phyloP scores from a whole-genome alignment of 2,113 vertebrate genomes.

The Notothenia coriiceps region DNA sequence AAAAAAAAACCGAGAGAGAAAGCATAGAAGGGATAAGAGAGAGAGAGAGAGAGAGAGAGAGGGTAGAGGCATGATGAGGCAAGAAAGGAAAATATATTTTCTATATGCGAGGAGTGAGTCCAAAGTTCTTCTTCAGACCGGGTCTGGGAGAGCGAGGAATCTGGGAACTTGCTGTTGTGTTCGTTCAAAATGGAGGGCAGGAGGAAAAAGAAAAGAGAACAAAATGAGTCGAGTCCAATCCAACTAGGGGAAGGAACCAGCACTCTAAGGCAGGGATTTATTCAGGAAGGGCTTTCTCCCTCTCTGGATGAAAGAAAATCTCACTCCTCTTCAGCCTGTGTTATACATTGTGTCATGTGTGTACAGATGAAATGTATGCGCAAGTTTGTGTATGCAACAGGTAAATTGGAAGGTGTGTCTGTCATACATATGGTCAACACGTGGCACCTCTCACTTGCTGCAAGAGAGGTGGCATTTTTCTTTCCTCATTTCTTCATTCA shows the following conservation, averaged over 20 bases:
- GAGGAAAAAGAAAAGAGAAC: conserved; percentile 56
- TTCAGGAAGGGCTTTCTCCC: conserved; percentile 82
- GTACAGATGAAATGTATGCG: conserved; percentile 75
- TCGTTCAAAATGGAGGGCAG: conserved; percentile 88
- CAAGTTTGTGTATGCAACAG: conserved; percentile 77
- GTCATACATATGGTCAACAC: conserved; percentile 78
- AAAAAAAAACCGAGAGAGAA: conserved; percentile 43
- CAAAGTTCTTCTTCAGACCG: conserved; percentile 83
- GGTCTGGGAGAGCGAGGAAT: conserved; percentile 71
- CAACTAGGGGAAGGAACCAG: conserved; percentile 94
- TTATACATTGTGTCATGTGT: conserved; percentile 73
- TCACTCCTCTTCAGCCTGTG: conserved; percentile 81
- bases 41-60: conserved; percentile 61
- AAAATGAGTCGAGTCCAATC: conserved; percentile 92
- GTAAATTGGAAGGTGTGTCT: conserved; percentile 79
- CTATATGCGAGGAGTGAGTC: conserved; percentile 89
- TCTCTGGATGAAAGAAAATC: conserved; percentile 80
- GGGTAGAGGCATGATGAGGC: conserved; percentile 75
- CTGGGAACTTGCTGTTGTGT: conserved; percentile 89
- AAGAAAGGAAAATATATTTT: conserved; percentile 83
- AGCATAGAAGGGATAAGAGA: conserved; percentile 30
- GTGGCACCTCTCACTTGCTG: conserved; percentile 80
- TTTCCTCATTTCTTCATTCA: conserved; percentile 79
- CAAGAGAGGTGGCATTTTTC: conserved; percentile 81
- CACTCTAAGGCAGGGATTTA: conserved; percentile 96